These are phyloP conservation scores for Hermatobates lingyangjiaoensis DNA, from an alignment of 1,140 invertebrate species.

Conservation along the genomic window DNA sequence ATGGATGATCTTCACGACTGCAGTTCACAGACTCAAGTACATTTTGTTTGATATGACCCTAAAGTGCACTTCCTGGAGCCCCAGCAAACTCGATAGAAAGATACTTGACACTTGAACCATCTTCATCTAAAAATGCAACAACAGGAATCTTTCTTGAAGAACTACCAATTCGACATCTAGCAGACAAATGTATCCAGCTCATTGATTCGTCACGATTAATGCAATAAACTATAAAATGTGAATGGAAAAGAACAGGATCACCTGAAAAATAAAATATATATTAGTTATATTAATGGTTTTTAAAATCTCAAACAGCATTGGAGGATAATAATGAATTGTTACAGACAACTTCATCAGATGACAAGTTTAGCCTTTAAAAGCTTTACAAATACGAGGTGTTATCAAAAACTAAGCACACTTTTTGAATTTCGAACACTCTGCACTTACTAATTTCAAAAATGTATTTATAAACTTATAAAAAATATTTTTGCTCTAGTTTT, in stretches of 20 bases:
- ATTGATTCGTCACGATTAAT: conserved; percentile 23
- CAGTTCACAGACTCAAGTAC: neutral
- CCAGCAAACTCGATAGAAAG: conserved; percentile 24
- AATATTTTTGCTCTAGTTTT: too few relatives aligned
- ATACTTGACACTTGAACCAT: conserved; percentile 23
- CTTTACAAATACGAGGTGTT: too few relatives aligned
- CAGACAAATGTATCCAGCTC: conserved; percentile 21
- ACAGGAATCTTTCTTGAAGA: conserved; percentile 29
- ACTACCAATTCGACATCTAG: conserved; percentile 25
- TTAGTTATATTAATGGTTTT: neutral
- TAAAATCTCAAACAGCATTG: neutral
- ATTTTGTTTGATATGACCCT: neutral
- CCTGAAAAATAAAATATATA: conserved; percentile 22
- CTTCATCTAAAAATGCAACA: conserved; percentile 23
- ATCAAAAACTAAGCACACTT: neutral
- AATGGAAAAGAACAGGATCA: conserved; percentile 34
- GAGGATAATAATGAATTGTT: neutral
- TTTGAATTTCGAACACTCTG: neutral
- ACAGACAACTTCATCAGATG: neutral
- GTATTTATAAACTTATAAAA: too few relatives aligned
- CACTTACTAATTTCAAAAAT: neutral
- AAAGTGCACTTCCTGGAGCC: neutral
- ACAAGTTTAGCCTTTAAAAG: too few relatives aligned
- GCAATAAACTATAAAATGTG: conserved; percentile 32
- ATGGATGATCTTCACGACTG: neutral